Evolutionary conservation across 2,888 invertebrate genomes (phyloP).

Genomic region (Nebria salina): DNA sequence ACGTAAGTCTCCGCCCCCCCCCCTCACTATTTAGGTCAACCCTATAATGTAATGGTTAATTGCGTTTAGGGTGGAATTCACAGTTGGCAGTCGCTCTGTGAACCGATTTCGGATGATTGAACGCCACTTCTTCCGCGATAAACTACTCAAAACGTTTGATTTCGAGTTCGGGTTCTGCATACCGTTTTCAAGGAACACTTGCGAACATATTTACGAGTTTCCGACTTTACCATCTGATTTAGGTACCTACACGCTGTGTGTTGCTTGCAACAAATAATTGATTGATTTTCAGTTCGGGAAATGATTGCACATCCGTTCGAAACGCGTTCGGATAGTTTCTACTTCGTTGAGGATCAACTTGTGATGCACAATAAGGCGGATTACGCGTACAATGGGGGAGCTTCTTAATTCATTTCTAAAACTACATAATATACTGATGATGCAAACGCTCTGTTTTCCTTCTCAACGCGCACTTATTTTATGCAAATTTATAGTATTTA

Average conservation of each 20-base stretch:
- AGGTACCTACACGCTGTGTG: slow-evolving; percentile 69
- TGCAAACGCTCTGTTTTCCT: neutral
- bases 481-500: neutral
- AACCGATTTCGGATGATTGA: slow-evolving; percentile 99
- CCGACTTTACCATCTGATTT: slow-evolving; percentile 86
- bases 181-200: slow-evolving; percentile 96
- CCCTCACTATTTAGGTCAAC: neutral
- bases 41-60: neutral
- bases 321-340: slow-evolving; percentile 98
- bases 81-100: slow-evolving; percentile 91
- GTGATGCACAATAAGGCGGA: slow-evolving; percentile 99
- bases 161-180: slow-evolving; percentile 99
- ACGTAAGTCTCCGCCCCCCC: slow-evolving; percentile 75
- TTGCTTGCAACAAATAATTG: neutral
- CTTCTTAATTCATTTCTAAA: slow-evolving; percentile 53
- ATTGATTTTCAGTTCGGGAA: slow-evolving; percentile 81
- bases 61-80: slow-evolving; percentile 87
- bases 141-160: slow-evolving; percentile 95
- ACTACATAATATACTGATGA: neutral
- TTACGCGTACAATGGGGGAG: slow-evolving; percentile 93
- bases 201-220: slow-evolving; percentile 99
- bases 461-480: neutral
- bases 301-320: slow-evolving; percentile 97
- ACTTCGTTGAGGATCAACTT: slow-evolving; percentile 95
- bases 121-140: slow-evolving; percentile 94